Base-by-base conservation (phyloP, 2,113 vertebrate genomes). In the Syrmaticus mikado region DNA sequence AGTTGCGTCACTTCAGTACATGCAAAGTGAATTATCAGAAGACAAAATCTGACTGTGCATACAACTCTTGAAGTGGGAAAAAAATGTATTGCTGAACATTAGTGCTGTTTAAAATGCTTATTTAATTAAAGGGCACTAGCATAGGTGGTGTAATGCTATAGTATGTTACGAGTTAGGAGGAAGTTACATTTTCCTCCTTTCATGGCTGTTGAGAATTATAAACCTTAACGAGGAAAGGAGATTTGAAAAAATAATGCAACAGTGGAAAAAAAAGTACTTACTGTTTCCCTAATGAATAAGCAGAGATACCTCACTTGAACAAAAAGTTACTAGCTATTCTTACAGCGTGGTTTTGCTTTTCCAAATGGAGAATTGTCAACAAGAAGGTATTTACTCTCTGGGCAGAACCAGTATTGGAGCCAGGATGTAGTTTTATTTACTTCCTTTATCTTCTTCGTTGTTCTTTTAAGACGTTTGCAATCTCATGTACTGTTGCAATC, bases 321-420 rank as follows among this genome's bases (percentile, higher is more conserved):
- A 74, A 64, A 89, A 87, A 85, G 68, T 36, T 0, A 40, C 7
- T 62, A 73, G 40, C 36, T 82, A 24, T 79, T 60, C 32, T 71
- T 80, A 38, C 2, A 83, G 40, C 5, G 13, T 27, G 46, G 11
- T 74, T 91, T 77, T 58, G 36, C 34, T 87, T 72, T 92, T 74
- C 55, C 21, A 6, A 21, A 12, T 19, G 28, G 57, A 65, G 64
- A 66, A 85, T 4, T 83, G 87, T 71, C 80, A 75, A 71, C 82
- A 90, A 65, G 45, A 88, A 77, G 24, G 13, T 95, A 50, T 97
- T 97, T 96, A 86, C 86, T 86, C 19, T 94, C 28, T 84, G 93
- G 97, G 96, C 34, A 83, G 77, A 92, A 46, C 87, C 45, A 50
- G 68, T 72, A 70, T 58, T 36, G 75, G 62, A 87, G 80, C n/a